Base-by-base conservation (phyloP, 2,888 invertebrate species). In the Cephus nigrinus region DNA sequence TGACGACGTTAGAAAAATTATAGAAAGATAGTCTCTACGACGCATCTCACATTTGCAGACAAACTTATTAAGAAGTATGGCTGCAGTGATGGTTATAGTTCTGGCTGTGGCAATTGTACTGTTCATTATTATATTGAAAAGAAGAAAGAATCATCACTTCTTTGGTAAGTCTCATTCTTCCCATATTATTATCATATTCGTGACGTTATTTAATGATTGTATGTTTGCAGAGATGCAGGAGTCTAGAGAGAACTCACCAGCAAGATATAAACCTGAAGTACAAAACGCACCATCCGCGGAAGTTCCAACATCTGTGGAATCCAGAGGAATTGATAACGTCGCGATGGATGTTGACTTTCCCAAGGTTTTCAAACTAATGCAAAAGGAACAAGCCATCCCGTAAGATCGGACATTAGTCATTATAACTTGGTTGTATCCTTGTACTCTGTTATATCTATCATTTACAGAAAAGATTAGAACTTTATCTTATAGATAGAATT, bases 291-390 rank as follows among this genome's bases (percentile, higher is more conserved):
- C 78, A 34, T 34, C 40, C 15, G 35, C 23, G 15, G 34, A n/a
- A 34, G 34, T 11, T 55, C 82, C 82, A 31, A 55, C 84, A 69
- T 78, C 81, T 9, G 33, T 79, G 1, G 85, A 83, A 36, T 72
- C 84, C 31, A 76, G 93, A 12, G 94, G 94, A 80, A 93, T 94
- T 81, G 94, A 94, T 81, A 94, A 94, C 85, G 92, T 93, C 82
- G 93, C 93, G 55, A 89, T 94, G 82, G 94, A 94, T 77, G 93
- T 94, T 11, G 94, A 94, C 86, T 94, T 94, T 84, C 94, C 94
- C 87, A 93, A 93, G 79, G 94, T 94, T 1, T 94, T 94, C 87
- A 93, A 93, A 86, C 93, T 94, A 86, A 94, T 94, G 88, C 93
- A 94, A 88, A 94, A 93, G 82, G 93, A 93, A 86, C 90, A 92